Evolutionary conservation across 2,113 vertebrate genomes (phyloP), one percentile per base, ranked within the genome.

Genomic region (Chaetodon trifascialis): DNA sequence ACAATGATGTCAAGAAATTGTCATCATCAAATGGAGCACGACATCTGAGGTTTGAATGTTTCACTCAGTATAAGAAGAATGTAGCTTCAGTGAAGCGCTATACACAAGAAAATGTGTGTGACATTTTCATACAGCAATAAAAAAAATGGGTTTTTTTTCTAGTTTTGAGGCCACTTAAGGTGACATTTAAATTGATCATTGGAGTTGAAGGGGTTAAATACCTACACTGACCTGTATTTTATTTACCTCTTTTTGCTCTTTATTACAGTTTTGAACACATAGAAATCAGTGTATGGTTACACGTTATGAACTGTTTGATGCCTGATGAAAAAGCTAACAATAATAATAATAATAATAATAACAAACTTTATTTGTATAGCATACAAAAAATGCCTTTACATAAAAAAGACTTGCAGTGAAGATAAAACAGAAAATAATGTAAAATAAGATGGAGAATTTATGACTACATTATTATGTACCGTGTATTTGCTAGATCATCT

Each of bases 21-120:
- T 63, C 11, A 62, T 69, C 38, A 63, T 16, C 3, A 42, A 67
- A 73, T 79, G 51, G 40, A 80, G 14, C 17, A 9, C 15, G 2
- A 5, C 2, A 0, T 76, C 30, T 49, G 68, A n/a, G 59, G 30
- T 63, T 46, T 74, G 30, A 78, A 42, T 40, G n/a, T 66, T 83
- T 76, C 7, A 58, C 52, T 55, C 17, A 56, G 15, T 62, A 38
- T 23, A 52, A 66, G 14, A 51, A 46, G 46, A 67, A 70, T 55
- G 86, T 93, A 91, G 91, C 92, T 93, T 93, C 92, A 90, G 42
- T 92, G 90, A 93, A 93, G 92, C 90, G 9, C 19, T 30, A 44
- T 19, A 71, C 30, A 3, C 15, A 63, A 34, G 21, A 19, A 81
- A 40, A 69, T 38, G 11, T 58, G 38, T 11, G 11, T 67, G 42